Evolutionary conservation across 2,797 vertebrate species (phyloP).

Genomic region (Crocidura indochinensis): DNA sequence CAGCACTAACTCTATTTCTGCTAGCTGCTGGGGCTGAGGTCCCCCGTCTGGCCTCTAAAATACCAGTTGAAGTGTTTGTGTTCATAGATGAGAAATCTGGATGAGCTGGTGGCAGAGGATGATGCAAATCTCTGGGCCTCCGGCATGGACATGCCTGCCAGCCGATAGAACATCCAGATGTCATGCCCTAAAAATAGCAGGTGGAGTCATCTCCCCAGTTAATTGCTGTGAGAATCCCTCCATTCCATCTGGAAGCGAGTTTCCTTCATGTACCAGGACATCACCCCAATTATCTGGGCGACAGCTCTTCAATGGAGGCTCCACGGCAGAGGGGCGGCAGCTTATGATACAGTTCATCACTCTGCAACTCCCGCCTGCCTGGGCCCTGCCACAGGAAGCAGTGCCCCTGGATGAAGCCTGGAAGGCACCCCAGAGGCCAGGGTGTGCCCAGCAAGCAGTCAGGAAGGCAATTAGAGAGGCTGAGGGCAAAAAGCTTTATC

Average conservation of each 20-base stretch:
- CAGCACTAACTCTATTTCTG: not conserved
- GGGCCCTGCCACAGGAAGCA: conserved; percentile 19
- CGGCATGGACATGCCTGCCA: conserved; percentile 51
- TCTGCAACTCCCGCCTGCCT: not conserved
- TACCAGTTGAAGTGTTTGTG: not conserved
- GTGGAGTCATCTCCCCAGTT: conserved; percentile 77
- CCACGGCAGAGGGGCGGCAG: conserved; percentile 75
- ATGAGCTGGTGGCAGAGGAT: conserved; percentile 68
- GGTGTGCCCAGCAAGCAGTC: conserved; percentile 5
- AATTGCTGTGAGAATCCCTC: conserved; percentile 74
- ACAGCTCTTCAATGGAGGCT: conserved; percentile 54
- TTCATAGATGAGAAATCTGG: conserved; percentile 69
- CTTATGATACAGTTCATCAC: conserved; percentile 23
- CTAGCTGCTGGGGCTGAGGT: conserved; percentile 7
- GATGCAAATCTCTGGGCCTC: conserved; percentile 69
- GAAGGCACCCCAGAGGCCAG: conserved; percentile 26
- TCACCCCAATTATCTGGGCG: conserved; percentile 78
- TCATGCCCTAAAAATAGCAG: conserved; percentile 85
- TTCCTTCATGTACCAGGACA: conserved; percentile 80
- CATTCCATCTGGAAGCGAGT: conserved; percentile 85
- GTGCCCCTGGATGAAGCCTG: not conserved
- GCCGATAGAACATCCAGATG: conserved; percentile 83
- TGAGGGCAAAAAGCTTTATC: not conserved
- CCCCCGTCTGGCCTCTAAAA: too few relatives aligned
- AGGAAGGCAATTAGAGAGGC: not conserved